Evolutionary conservation across 1,140 invertebrate genomes (phyloP).

Genomic region (Cydia amplana): DNA sequence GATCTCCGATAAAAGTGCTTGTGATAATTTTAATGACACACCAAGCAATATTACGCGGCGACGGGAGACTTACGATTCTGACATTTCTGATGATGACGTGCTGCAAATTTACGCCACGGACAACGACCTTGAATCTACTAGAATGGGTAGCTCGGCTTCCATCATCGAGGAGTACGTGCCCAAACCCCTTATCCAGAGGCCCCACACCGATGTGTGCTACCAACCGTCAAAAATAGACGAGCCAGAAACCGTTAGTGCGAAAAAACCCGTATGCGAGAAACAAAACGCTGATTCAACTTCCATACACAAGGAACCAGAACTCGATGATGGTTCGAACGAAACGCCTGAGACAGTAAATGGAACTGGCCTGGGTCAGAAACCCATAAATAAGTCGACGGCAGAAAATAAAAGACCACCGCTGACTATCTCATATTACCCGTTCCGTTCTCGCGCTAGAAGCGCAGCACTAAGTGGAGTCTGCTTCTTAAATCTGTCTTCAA

Average conservation of each 20-base stretch:
- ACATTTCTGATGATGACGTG: constrained; percentile 62
- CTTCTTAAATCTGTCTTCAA: constrained; percentile 50
- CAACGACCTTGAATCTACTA: constrained; percentile 59
- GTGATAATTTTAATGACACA: constrained; percentile 29
- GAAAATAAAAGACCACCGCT: not conserved
- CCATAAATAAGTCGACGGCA: not conserved
- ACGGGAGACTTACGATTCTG: constrained; percentile 8
- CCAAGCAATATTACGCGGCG: constrained; percentile 35
- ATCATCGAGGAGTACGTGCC: constrained; percentile 51
- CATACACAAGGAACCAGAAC: constrained; percentile 39
- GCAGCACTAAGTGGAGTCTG: constrained; percentile 52
- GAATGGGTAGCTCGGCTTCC: constrained; percentile 35
- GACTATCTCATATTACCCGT: not conserved
- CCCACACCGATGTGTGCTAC: constrained; percentile 41
- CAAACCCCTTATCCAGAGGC: constrained; percentile 34
- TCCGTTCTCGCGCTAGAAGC: constrained; percentile 37
- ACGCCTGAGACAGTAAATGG: constrained; percentile 13
- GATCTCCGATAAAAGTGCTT: constrained; percentile 24
- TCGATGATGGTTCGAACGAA: not conserved
- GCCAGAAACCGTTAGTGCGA: constrained; percentile 22
- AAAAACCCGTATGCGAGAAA: constrained; percentile 56
- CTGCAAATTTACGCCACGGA: constrained; percentile 63
- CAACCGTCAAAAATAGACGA: constrained; percentile 45
- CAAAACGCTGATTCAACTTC: constrained; percentile 58
- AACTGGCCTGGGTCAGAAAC: not conserved